Base-by-base conservation (phyloP, 2,113 vertebrate genomes). In the Nothoprocta pentlandii region DNA sequence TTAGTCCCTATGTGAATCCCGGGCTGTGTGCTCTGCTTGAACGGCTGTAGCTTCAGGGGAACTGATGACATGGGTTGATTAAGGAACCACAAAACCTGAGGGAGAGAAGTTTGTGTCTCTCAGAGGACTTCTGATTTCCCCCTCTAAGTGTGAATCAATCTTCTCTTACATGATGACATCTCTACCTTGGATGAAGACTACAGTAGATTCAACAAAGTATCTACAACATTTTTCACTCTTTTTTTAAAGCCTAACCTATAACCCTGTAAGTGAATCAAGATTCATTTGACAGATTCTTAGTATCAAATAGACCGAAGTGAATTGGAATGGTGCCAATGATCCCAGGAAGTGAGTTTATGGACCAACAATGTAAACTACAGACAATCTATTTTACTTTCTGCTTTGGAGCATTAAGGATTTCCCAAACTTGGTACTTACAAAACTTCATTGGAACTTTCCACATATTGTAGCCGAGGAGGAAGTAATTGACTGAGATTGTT, bases 401-500 rank as follows among this genome's bases (percentile, higher is more conserved):
- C 10, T 61, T 3, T 10, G 34, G 12, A 71, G 23, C 42, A 34
- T 5, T 12, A 23, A 39, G 30, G 34, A n/a, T 80, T 86, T 66
- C 3, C 2, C 44, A 46, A 22, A 56, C 20, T 59, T 90, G 46
- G n/a, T 54, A 70, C 21, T 17, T 39, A 34, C 6, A 79, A 53
- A 17, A n/a, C 41, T 12, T 63, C 23, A 47, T 58, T 64, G 81
- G 77, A 32, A 51, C 34, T 93, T 26, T 73, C 81, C 41, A n/a
- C 64, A 42, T 63, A 6, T 58, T 92, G 25, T 63, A 10, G 34
- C 1, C 46, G 54, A 26, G n/a, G 30, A 73, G 4, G 30, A 92
- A 91, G 64, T 87, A 66, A 87, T 64, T 58, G 39, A 32, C 15
- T 53, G 49, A 39, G 73, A 69, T 87, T 80, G 64, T 90, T 73